A percentile compares a stretch with the other conserved stretches of the same genome.
These are phyloP conservation scores for Sminthurides aquaticus DNA, from an alignment of 2,888 invertebrate species.

Conservation along the genomic window DNA sequence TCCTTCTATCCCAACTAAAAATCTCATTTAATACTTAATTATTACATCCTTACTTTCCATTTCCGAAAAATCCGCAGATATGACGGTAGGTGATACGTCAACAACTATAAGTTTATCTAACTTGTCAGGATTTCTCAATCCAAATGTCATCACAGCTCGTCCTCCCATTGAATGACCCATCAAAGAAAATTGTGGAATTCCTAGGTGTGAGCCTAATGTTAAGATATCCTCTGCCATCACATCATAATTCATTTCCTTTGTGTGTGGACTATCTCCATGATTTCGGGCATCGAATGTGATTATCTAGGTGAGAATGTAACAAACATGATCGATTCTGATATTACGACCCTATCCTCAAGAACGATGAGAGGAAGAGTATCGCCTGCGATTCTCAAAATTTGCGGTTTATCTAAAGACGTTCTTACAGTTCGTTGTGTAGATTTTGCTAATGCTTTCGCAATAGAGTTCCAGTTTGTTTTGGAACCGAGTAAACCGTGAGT, in stretches of 20 bases:
- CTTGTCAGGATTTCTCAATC: constrained; percentile 56
- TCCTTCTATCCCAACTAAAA: too few relatives aligned
- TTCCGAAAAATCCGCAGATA: constrained; percentile 33
- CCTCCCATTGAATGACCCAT: constrained; percentile 96
- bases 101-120: constrained; percentile 62
- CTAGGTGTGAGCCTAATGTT: constrained; percentile 57
- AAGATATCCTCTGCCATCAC: constrained; percentile 68
- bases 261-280: constrained; percentile 88
- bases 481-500: constrained; percentile 81
- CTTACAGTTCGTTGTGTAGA: constrained; percentile 50
- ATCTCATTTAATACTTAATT: too few relatives aligned
- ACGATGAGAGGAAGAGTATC: too few relatives aligned
- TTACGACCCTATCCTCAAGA: too few relatives aligned
- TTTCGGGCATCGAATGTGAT: constrained; percentile 82
- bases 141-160: constrained; percentile 76
- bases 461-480: constrained; percentile 76
- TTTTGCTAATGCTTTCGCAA: constrained; percentile 63
- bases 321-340: constrained; percentile 14
- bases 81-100: constrained; percentile 59
- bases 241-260: constrained; percentile 62
- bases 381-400: too few relatives aligned
- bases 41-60: constrained; percentile 30
- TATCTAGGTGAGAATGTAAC: constrained; percentile 52
- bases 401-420: too few relatives aligned
- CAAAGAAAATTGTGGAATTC: constrained; percentile 59